Evolutionary conservation across 2,113 vertebrate genomes (phyloP).

Genomic region (Petaurus breviceps): DNA sequence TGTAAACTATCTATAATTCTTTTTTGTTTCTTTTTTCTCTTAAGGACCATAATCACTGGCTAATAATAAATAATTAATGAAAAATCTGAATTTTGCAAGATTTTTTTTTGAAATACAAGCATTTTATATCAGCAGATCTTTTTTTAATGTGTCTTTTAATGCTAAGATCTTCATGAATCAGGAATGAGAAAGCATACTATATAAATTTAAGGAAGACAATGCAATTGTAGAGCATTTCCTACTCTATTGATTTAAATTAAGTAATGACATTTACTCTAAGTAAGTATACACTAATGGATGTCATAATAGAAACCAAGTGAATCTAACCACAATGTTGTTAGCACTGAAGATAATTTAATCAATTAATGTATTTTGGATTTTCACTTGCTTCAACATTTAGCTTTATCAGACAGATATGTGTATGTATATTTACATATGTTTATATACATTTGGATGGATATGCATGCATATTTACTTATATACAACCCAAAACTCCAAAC

Average conservation of each 20-base stretch:
- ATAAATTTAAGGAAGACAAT: conserved; percentile 12
- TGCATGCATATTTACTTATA: background rate
- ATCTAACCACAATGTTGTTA: background rate
- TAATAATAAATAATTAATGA: background rate
- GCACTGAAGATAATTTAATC: background rate
- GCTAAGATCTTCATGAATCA: conserved; percentile 5
- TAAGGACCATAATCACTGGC: conserved; percentile 17
- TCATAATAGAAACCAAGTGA: background rate
- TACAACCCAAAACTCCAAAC: background rate
- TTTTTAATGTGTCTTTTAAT: background rate
- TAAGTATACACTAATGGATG: background rate
- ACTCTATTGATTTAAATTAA: background rate
- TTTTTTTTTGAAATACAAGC: conserved; percentile 19
- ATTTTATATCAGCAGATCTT: conserved; percentile 33
- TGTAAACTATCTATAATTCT: conserved; percentile 10
- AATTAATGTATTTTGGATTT: conserved; percentile 1
- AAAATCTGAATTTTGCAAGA: background rate
- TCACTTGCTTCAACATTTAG: background rate
- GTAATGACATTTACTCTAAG: conserved; percentile 3
- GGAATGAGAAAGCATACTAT: conserved; percentile 13
- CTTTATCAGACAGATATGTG: background rate
- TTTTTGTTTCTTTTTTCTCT: background rate
- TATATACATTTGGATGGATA: background rate
- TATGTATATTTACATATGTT: background rate
- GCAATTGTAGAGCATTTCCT: conserved; percentile 1